Percentiles rank a stretch among this genome's conserved stretches.
phyloP scores from a whole-genome alignment of 2,888 invertebrate species.

The Dryobota labecula region DNA sequence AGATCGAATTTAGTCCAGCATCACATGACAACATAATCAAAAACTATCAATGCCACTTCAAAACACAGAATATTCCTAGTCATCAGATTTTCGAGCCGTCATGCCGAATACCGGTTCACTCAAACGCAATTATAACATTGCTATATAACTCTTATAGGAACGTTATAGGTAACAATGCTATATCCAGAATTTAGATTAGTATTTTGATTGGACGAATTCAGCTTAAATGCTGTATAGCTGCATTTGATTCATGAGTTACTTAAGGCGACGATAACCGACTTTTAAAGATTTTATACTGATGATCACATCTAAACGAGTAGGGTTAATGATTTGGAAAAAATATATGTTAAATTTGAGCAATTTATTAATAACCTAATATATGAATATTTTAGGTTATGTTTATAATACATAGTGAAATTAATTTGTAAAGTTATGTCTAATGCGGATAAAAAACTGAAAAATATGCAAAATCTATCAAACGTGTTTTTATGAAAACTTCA shows the following conservation, averaged over 20 bases:
- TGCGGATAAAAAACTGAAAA: no score
- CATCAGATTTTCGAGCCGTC: constrained; percentile 31
- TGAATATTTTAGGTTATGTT: no score
- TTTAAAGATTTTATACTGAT: no score
- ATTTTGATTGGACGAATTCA: constrained; percentile 78
- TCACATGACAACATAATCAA: background rate
- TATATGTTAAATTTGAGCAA: no score
- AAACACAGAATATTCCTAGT: constrained; percentile 18
- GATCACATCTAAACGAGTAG: no score
- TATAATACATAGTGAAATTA: no score
- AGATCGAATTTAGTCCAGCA: background rate
- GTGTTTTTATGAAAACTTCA: no score
- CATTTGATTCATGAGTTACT: background rate
- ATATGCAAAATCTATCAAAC: no score
- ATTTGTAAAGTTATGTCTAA: no score
- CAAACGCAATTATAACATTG: constrained; percentile 50
- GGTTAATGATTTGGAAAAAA: no score
- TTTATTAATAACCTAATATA: no score
- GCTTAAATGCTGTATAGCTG: constrained; percentile 39
- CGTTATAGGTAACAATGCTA: constrained; percentile 70
- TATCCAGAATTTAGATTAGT: constrained; percentile 77
- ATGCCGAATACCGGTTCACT: constrained; percentile 16
- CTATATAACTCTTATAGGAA: constrained; percentile 29
- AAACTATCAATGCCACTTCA: constrained; percentile 1
- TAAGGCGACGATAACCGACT: no score